Percentiles rank a stretch among this genome's conserved stretches.
These are phyloP conservation scores for Gallinago media DNA, from an alignment of 2,113 vertebrate genomes.

Conservation along the genomic window DNA sequence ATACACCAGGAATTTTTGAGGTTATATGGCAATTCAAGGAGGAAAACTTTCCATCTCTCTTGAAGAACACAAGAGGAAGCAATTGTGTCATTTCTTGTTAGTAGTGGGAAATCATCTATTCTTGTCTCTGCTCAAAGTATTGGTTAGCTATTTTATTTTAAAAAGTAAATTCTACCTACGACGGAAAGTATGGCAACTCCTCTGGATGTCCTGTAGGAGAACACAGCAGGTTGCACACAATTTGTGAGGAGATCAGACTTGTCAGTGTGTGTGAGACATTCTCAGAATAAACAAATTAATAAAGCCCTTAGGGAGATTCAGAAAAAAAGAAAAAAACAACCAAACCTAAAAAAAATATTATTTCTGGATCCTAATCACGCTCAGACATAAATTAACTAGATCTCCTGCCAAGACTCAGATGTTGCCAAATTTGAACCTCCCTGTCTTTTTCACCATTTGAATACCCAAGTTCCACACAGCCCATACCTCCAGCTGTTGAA, in stretches of 20 bases:
- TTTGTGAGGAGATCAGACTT: neutral
- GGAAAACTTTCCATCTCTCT: neutral
- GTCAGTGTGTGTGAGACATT: neutral
- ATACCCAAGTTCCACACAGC: neutral
- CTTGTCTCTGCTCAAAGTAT: neutral
- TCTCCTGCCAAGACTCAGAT: neutral
- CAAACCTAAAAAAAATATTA: neutral
- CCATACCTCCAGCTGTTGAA: neutral
- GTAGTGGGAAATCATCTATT: neutral
- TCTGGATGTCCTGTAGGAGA: neutral
- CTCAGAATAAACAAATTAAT: neutral
- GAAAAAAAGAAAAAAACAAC: neutral
- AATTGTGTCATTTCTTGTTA: neutral
- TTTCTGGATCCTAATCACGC: neutral
- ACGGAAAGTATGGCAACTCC: neutral
- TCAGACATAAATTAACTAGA: neutral
- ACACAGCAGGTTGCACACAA: neutral
- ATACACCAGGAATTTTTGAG: neutral
- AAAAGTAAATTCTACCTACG: neutral
- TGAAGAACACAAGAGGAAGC: neutral
- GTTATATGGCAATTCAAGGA: neutral
- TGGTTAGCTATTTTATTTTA: neutral
- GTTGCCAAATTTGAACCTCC: neutral
- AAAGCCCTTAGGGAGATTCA: neutral
- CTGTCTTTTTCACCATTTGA: neutral